Base-by-base conservation (phyloP, 64 coral and sea anemone genomes). In the Montipora cactus region DNA sequence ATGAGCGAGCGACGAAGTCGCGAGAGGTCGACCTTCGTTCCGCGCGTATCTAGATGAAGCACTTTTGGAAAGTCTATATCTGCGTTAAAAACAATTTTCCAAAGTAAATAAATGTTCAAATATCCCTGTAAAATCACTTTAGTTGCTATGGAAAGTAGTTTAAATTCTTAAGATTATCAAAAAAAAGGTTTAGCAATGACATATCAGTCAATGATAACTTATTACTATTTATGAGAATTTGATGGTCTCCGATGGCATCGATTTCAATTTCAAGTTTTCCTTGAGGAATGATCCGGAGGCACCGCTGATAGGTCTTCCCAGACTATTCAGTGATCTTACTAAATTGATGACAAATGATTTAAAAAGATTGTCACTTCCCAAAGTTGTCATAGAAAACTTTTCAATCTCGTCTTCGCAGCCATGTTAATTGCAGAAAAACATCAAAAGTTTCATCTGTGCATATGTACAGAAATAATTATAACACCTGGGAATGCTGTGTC, bases 121-220 rank as follows among this genome's bases (percentile, higher is more conserved):
- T 23, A 23, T 23, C 22, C 22, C 0, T 23, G 22, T 23, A 23
- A 53, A 23, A 23, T 23, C 22, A 23, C 22, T 0, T 23, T 0
- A 23, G 0, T 23, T 23, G 51, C 51, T 53, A 53, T 8, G 1
- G 5, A 53, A 13, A 59, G 20, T 13, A 61, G 14, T 81, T 55
- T 13, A 0, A 0, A 4, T 53, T 5, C n/a, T 2, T 0, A 28
- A 45, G 10, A 10, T 11, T 4, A 0, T 0, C 6, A 1, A 81
- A 12, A 61, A 81, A 44, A 2, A 1, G 0, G 18, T 64, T 81
- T 11, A 81, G 53, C 0, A 61, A 3, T 0, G 9, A 28, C 57
- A 61, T 44, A 44, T 81, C 9, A 6, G 20, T 44, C 28, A 44
- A 4, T 0, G 25, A 64, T 55, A 81, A 6, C 79, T 61, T 14